Base-by-base conservation (phyloP, 1,140 invertebrate genomes). In the Halesus radiatus region DNA sequence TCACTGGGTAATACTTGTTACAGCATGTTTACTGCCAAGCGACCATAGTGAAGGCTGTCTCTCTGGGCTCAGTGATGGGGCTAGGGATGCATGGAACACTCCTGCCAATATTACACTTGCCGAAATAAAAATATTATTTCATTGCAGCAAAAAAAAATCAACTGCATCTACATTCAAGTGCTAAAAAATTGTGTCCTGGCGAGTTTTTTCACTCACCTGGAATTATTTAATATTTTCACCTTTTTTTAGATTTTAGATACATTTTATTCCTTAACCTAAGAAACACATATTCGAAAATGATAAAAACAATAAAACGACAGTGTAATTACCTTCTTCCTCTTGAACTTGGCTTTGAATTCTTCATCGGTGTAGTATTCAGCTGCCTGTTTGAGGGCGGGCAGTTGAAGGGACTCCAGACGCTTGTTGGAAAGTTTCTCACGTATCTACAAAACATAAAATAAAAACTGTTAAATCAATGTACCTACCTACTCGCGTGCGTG, bases 361-460 rank as follows among this genome's bases (percentile, higher is more conserved):
- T 94, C 92, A 79, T 94, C 91, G 77, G 95, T 96, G 81, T 95
- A 95, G 88, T 98, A 99, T 87, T 99, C 98, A 8, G 94, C 94
- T 0, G 97, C 97, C 18, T 97, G 79, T 84, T 92, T 93, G 15
- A 93, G 91, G 82, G 92, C 91, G 18, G 93, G 91, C 75, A 93
- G 87, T 62, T 91, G 89, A 60, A 99, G 89, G 8, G 92, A 92
- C 89, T 96, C 95, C 81, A 96, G 85, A 50, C 91, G 92, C 85
- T 94, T 95, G 84, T 92, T 93, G 3, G 93, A 91, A 23, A 94
- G 85, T 79, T 90, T 91, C 79, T 90, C 89, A 86, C 91, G 93
- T 10, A 89, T 88, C 84, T 90, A 62, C 37, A 81, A 85, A 76
- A 50, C 80, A 32, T 22, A 72, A 78, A 37, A 15, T 56, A 32